These are phyloP conservation scores for Syrmaticus mikado DNA, from an alignment of 2,113 vertebrate species.

Conservation along the genomic window DNA sequence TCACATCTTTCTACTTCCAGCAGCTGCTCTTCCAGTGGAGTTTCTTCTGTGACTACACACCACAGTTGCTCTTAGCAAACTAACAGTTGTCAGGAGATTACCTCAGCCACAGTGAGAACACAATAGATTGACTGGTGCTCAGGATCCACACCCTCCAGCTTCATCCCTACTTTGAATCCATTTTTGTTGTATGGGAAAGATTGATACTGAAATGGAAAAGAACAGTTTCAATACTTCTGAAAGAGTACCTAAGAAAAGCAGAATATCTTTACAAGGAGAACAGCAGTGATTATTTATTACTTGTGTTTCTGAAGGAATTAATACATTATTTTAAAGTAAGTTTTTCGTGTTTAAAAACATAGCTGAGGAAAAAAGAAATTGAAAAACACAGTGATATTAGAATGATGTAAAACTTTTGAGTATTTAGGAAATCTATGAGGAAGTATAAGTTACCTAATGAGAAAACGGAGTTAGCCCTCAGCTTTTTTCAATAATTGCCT, in stretches of 20 bases:
- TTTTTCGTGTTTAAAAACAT: rapidly evolving
- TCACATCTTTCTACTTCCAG: background rate
- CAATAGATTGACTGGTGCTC: slow-evolving; percentile 95
- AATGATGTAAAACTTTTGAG: background rate
- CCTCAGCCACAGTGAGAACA: slow-evolving; percentile 93
- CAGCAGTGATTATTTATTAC: background rate
- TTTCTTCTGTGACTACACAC: background rate
- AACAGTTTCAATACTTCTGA: background rate
- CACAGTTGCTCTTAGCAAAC: background rate
- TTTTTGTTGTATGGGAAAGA: slow-evolving; percentile 96
- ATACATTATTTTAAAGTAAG: background rate
- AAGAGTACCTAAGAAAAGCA: background rate
- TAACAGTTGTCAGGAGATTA: slow-evolving; percentile 42
- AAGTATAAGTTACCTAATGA: background rate
- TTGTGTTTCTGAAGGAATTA: background rate
- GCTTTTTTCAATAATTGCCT: background rate
- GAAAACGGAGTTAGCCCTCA: background rate
- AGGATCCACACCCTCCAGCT: slow-evolving; percentile 94
- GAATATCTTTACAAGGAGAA: background rate
- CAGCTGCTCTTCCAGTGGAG: background rate
- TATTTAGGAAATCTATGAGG: background rate
- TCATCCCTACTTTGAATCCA: slow-evolving; percentile 96
- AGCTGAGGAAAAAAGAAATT: background rate
- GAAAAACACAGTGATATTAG: background rate
- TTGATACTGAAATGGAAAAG: slow-evolving; percentile 85